phyloP scores from a whole-genome alignment of 2,113 vertebrate species.

The Hippocampus abdominalis region DNA sequence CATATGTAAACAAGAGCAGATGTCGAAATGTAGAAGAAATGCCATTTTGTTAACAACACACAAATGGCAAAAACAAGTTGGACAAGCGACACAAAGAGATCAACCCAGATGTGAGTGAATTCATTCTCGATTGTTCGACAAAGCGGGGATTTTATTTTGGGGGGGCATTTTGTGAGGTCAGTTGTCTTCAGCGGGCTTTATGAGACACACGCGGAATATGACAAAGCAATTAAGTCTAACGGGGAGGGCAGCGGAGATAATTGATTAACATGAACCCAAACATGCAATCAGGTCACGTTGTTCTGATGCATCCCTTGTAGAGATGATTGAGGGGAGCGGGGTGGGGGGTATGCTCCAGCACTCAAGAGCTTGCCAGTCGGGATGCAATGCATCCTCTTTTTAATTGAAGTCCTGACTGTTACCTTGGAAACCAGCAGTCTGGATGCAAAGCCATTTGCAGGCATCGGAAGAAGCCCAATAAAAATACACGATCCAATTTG shows the following conservation, averaged over 20 bases:
- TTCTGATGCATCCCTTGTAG: neutral
- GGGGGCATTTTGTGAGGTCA: neutral
- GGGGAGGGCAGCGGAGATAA: neutral
- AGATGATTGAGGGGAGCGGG: neutral
- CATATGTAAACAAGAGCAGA: slow-evolving; percentile 2
- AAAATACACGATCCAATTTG: neutral
- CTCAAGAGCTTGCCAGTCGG: slow-evolving; percentile 14
- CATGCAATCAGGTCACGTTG: neutral
- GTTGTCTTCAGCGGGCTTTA: neutral
- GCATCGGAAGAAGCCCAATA: neutral
- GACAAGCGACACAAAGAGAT: neutral
- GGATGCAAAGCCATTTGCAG: neutral
- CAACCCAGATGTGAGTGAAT: neutral
- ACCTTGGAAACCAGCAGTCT: slow-evolving; percentile 43
- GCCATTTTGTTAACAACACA: neutral
- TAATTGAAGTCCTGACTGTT: slow-evolving; percentile 35
- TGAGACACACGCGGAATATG: neutral
- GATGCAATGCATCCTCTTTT: slow-evolving; percentile 12
- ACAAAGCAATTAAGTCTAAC: neutral
- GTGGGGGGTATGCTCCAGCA: neutral
- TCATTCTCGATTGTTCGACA: neutral
- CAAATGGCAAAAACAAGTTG: neutral
- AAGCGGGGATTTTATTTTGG: neutral
- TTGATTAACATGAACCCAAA: neutral
- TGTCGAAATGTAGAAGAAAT: slow-evolving; percentile 2